Evolutionary conservation across 2,888 invertebrate genomes (phyloP), one percentile per base, ranked within the genome.

Genomic region (Phorcus lineatus): DNA sequence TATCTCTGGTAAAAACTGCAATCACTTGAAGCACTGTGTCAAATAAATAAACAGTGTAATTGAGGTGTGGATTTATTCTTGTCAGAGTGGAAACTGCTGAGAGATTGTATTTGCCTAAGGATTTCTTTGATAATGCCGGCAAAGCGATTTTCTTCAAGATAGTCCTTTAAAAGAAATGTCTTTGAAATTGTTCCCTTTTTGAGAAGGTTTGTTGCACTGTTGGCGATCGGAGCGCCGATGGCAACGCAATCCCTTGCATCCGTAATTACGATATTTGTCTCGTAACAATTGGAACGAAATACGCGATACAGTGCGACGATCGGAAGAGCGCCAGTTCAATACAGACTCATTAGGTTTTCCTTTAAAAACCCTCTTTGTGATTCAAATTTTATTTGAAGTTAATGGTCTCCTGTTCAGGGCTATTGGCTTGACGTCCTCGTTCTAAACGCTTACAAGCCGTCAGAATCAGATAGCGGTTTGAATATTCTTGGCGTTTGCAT

Each of bases 31-130:
- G 28, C 62, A 62, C 28, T 17, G 62, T 62, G 62, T 62, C 62
- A 62, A 62, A 62, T 62, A 62, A 62, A 62, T 62, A 62, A 62
- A 62, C 62, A 62, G 28, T 28, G 28, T 62, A 62, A 62, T 62
- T 62, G 62, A 62, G 62, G 28, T 24, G 28, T 28, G 62, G 62
- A 62, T 28, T 62, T 62, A 62, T 62, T 62, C 62, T 28, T 62
- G 62, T 28, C 24, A 62, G 62, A 62, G 62, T 28, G 24, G 62
- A 62, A 28, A 28, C 28, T 62, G 24, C 28, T 28, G 24, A 28
- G 28, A 62, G 28, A 62, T 62, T 62, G 62, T 62, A 28, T 62
- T 62, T 62, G 62, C 62, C 62, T 62, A 62, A 62, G 62, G 62
- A 28, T 62, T 62, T 62, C 62, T 62, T 62, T 62, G 62, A 62